These are phyloP conservation scores for Chamaea fasciata DNA, from an alignment of 2,113 vertebrate genomes.

Conservation along the genomic window DNA sequence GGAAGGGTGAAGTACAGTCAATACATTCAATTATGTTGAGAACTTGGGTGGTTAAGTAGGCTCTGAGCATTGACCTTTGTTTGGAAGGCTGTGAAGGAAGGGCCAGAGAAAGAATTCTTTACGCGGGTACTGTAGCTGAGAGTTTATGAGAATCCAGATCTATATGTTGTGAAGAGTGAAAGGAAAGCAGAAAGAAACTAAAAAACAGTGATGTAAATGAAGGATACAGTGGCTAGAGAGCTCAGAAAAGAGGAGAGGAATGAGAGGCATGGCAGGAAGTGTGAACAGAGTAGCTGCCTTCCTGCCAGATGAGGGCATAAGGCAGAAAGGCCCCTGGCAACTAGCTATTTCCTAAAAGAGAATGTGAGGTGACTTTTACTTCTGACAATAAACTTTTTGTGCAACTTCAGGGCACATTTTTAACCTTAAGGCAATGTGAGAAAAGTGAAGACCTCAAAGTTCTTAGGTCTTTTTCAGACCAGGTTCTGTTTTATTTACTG, in stretches of 20 bases:
- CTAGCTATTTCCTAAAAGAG: background rate
- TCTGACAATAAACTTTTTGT: background rate
- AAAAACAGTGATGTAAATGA: fast-evolving
- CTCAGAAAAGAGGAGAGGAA: background rate
- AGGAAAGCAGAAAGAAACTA: background rate
- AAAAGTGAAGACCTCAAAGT: background rate
- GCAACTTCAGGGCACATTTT: background rate
- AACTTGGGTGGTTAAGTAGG: background rate
- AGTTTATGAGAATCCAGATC: background rate
- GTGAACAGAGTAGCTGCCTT: background rate
- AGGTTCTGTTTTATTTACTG: background rate
- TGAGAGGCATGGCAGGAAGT: background rate
- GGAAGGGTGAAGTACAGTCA: background rate
- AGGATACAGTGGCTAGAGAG: background rate
- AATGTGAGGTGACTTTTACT: background rate
- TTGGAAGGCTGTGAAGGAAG: background rate
- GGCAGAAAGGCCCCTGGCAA: background rate
- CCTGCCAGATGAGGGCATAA: background rate
- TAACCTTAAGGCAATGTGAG: background rate
- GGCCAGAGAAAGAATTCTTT: fast-evolving
- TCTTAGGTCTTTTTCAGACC: background rate
- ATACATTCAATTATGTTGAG: background rate
- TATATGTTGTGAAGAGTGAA: background rate
- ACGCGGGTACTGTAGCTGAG: background rate
- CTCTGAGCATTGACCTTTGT: background rate